Base-by-base conservation (phyloP, 2,888 invertebrate genomes). In the Ceramica pisi region DNA sequence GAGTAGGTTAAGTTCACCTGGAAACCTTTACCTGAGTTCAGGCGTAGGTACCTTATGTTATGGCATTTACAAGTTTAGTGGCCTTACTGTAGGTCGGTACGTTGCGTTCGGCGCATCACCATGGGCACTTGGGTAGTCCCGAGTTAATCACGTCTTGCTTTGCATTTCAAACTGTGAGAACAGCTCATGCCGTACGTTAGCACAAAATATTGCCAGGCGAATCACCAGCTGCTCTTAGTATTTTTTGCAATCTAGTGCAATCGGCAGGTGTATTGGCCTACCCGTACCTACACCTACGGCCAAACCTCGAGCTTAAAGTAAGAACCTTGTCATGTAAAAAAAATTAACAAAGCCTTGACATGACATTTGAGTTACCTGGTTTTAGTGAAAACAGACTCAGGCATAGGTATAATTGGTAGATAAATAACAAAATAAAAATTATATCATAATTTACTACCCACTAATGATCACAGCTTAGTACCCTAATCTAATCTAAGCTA, bases 391-490 rank as follows among this genome's bases (percentile, higher is more conserved):
- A n/a, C n/a, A n/a, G n/a, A n/a, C n/a, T n/a, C n/a, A n/a, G n/a
- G n/a, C n/a, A n/a, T n/a, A n/a, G n/a, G n/a, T n/a, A n/a, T n/a
- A n/a, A n/a, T 9, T 26, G 26, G 4, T 23, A 44, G 12, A 5
- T 51, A 68, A 80, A 70, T 63, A 14, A 41, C 5, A 38, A 41
- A 44, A 81, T 55, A 77, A 41, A 44, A 19, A 23, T 51, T 44
- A 23, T 19, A 19, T 35, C 16, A 59, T 44, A 63, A 60, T 81
- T 78, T 80, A 79, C 67, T 79, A 73, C 9, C 21, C 19, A 21
- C 35, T 79, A 68, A 64, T 14, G 35, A 82, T 82, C 79, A 80
- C 79, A 80, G 82, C 21, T 60, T 46, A 23, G 48, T n/a, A 63
- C n/a, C 50, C 55, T 46, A 51, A 53, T 55, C 46, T 75, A 74